Evolutionary conservation across 2,113 vertebrate species (phyloP), one percentile per base, ranked within the genome.

Genomic region (Cinclus cinclus): DNA sequence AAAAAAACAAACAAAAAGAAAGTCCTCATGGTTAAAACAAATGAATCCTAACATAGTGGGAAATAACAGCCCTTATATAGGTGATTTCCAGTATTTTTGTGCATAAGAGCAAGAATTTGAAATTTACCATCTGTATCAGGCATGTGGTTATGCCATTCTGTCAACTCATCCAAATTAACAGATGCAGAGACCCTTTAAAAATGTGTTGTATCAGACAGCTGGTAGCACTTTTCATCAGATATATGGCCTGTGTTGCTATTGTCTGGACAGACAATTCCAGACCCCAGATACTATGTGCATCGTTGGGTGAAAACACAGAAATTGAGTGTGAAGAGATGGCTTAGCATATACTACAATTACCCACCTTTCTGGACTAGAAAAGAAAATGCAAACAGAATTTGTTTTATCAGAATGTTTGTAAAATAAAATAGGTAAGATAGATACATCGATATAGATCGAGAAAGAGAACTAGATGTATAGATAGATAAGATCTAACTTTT

Each of bases 111-210:
- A 35, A 0, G 0, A 55, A 83, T 75, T 80, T 74, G 28, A 89
- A 92, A 87, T 78, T 55, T 59, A 58, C 41, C 22, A 47, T 85
- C 82, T 73, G 19, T 59, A 84, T 25, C 31, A 58, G 28, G 28
- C 58, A 62, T 21, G 35, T 53, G 35, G 39, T 67, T 74, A 84
- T 35, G 33, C 12, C 25, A 50, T 65, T 84, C 73, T 55, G 6
- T 58, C 47, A 78, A 59, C 35, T 84, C 60, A 74, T 50, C 16
- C 55, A 84, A 91, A 59, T 35, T 55, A 89, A 74, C 35, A 94
- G 46, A 78, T 35, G 68, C 64, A 81, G 33, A 81, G 14, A 63
- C 11, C 18, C 77, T 81, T 50, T 78, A 81, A 74, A 92, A 91
- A 81, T 2, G 3, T 63, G 30, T 71, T 94, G 49, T 63, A 50